Evolutionary conservation across 2,888 invertebrate species (phyloP).

Genomic region (Hofmannophila pseudospretella): DNA sequence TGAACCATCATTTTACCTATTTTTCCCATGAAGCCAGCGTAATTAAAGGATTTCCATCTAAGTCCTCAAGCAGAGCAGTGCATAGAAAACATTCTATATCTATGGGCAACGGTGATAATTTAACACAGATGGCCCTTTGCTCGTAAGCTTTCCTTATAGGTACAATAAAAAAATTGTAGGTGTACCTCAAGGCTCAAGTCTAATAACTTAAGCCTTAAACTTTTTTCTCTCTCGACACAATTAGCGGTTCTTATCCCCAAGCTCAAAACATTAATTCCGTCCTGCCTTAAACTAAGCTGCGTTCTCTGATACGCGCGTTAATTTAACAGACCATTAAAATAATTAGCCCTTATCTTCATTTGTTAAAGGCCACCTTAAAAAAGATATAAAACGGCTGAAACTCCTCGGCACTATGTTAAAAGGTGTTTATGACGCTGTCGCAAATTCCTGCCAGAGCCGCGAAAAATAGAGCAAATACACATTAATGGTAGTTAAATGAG

Average conservation of each 20-base stretch:
- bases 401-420: conserved; percentile 8
- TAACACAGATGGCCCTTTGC: too few species aligned
- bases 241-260: background rate
- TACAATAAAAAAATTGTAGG: too few species aligned
- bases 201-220: too few species aligned
- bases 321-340: conserved; percentile 9
- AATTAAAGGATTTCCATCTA: too few species aligned
- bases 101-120: too few species aligned
- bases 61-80: too few species aligned
- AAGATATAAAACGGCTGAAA: conserved; percentile 4
- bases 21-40: too few species aligned
- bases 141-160: too few species aligned
- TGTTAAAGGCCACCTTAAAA: conserved; percentile 8
- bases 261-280: background rate
- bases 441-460: conserved; percentile 8
- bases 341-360: conserved; percentile 8
- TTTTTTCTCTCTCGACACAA: background rate
- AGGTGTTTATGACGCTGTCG: conserved; percentile 18
- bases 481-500: conserved; percentile 53
- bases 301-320: background rate
- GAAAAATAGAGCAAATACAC: conserved; percentile 7
- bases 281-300: too few species aligned
- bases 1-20: too few species aligned
- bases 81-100: too few species aligned
- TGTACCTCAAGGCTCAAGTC: too few species aligned